Evolutionary conservation across 2,888 invertebrate genomes (phyloP).

Genomic region (Xanthia icteritia): DNA sequence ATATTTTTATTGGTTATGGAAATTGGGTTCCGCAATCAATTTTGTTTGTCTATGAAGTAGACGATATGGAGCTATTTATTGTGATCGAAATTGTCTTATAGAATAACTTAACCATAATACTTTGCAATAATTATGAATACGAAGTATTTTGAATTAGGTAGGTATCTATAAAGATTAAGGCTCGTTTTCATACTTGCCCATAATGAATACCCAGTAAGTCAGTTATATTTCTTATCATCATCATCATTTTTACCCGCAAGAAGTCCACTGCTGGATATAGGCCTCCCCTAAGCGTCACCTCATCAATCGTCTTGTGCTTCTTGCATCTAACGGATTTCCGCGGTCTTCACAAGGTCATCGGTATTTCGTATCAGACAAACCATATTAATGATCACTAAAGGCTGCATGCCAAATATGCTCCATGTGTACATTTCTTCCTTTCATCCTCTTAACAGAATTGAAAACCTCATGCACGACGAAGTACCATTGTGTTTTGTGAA

Average conservation of each 20-base stretch:
- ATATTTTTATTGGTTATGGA: constrained; percentile 42
- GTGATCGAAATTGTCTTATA: constrained; percentile 6
- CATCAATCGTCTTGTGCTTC: not conserved
- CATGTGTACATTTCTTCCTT: not conserved
- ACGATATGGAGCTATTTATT: constrained; percentile 8
- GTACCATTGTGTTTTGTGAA: constrained; percentile 8
- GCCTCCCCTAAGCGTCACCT: not conserved
- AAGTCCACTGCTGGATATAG: not conserved
- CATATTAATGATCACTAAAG: not conserved
- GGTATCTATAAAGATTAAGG: not conserved
- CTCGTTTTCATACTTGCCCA: not conserved
- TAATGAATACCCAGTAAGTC: not conserved
- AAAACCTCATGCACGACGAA: not conserved
- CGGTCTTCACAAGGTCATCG: not conserved
- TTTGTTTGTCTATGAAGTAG: constrained; percentile 13
- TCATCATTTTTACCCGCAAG: not conserved
- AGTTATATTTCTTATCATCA: not conserved
- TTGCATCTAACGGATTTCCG: not conserved
- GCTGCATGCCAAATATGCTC: not conserved
- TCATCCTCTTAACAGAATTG: not conserved
- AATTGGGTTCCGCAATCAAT: constrained; percentile 27
- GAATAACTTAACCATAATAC: too few species aligned
- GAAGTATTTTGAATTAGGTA: not conserved
- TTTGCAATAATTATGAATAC: not conserved
- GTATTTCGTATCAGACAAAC: not conserved